Base-by-base conservation (phyloP, 2,113 vertebrate species). In the Pionites leucogaster region DNA sequence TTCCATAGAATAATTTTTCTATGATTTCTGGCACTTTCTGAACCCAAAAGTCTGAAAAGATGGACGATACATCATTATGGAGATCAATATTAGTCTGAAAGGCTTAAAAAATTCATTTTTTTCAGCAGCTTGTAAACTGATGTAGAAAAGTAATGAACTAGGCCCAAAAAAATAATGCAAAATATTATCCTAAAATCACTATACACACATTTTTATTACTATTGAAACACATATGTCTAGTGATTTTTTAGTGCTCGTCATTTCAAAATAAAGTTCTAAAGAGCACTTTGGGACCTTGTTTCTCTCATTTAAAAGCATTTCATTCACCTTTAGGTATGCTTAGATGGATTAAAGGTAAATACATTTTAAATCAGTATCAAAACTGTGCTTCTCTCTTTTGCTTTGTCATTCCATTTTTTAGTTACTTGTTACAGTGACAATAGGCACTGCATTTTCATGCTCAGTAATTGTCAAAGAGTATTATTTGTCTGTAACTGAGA, bases 281-380 rank as follows among this genome's bases (percentile, higher is more conserved):
- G 10, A 52, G 2, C 10, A n/a, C 0, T 0, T 28, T 67, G 28
- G 10, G 15, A 28, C 1, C 6, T 59, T 17, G 2, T 25, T 91
- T 70, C 62, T 64, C 33, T 80, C 37, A 33, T 59, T 25, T 81
- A 64, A 81, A 89, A 81, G 2, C 5, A 35, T 83, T 91, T 50
- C 0, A n/a, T 55, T 80, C 27, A 24, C n/a, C 42, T 50, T 72
- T 37, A 23, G 23, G 1, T 5, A 16, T 74, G 24, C 31, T 65
- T 70, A 47, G 14, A 59, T 37, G 13, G 17, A 57, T 75, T 76
- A 53, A 77, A 60, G 13, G 63, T 8, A 79, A 79, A 8, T 25
- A 2, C 25, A 28, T 72, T 68, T 88, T 31, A 60, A 82, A 68
- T 20, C 2, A 23, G 31, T 64, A 28, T 31, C 12, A 84, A 20